Base-by-base conservation (phyloP, 2,888 invertebrate genomes). In the Lasioglossum malachurum region DNA sequence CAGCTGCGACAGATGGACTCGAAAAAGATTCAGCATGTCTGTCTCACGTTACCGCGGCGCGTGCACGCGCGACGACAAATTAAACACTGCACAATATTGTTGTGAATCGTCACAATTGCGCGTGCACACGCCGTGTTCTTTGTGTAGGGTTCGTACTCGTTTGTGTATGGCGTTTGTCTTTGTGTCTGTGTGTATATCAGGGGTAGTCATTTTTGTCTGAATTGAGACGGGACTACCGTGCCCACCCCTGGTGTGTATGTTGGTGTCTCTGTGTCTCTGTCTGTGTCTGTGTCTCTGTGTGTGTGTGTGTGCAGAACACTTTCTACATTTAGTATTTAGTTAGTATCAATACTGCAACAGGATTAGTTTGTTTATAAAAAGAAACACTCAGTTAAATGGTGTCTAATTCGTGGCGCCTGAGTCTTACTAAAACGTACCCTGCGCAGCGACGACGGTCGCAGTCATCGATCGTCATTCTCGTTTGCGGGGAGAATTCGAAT, bases 321-420 rank as follows among this genome's bases (percentile, higher is more conserved):
- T 69, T 84, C 82, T 90, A 89, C 86, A 73, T 84, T 86, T 75
- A 80, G 80, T 84, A 49, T 89, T 94, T 91, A 92, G 93, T 94
- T 93, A 93, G 93, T 94, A 93, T 93, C 92, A 93, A 94, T 93
- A 94, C 92, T 93, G 94, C 93, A 91, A 92, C 92, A 93, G 93
- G 94, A 92, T 93, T 94, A 93, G 92, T 94, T 91, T 85, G 89
- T 91, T 88, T 90, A 91, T 90, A 87, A 91, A 86, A 78, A 91
- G 90, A 89, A 89, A 91, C 93, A 93, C 89, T 92, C 88, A 93
- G 60, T 91, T 93, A 86, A 91, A 93, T 81, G 88, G 92, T 94
- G 93, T 95, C 91, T 93, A 94, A 92, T 92, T 57, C 90, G 84
- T 88, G 88, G 91, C 93, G 94, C 93, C 89, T 93, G 93, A 92